Conservation (phyloP, 2,113 vertebrate species). For the Neolamprologus toae region DNA sequence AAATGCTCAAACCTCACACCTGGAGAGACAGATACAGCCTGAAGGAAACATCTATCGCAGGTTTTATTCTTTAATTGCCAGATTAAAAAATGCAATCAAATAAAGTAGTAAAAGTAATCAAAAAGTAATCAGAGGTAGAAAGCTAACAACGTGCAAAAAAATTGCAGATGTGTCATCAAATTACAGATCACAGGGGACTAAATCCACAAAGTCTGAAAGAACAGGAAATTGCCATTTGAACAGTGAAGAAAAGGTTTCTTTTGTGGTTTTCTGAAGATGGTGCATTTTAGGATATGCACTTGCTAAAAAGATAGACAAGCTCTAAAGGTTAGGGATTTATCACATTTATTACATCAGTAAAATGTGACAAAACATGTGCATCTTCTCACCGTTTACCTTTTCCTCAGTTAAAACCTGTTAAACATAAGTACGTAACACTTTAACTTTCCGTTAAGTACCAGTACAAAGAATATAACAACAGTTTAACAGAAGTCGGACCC, state of each 20-base stretch:
- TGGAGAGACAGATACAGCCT: background rate
- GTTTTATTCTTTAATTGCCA: background rate
- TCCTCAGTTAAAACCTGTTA: constrained; percentile 12
- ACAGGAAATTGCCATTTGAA: background rate
- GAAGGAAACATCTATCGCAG: background rate
- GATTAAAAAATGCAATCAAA: background rate
- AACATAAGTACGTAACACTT: background rate
- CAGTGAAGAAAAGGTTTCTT: background rate
- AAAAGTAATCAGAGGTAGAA: background rate
- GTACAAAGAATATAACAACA: background rate
- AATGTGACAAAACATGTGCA: background rate
- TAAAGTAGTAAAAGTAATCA: background rate
- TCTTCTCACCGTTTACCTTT: background rate
- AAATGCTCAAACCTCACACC: background rate
- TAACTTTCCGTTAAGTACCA: background rate
- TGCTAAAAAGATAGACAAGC: background rate
- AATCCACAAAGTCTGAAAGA: background rate
- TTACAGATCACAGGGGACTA: background rate
- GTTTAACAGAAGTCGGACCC: background rate
- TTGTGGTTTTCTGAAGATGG: background rate
- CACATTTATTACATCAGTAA: background rate
- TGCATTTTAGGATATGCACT: background rate
- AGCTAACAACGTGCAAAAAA: background rate
- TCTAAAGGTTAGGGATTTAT: background rate
- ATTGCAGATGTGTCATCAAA: background rate